Conservation (phyloP, 2,113 vertebrate genomes). For the Chascanopsetta lugubris region DNA sequence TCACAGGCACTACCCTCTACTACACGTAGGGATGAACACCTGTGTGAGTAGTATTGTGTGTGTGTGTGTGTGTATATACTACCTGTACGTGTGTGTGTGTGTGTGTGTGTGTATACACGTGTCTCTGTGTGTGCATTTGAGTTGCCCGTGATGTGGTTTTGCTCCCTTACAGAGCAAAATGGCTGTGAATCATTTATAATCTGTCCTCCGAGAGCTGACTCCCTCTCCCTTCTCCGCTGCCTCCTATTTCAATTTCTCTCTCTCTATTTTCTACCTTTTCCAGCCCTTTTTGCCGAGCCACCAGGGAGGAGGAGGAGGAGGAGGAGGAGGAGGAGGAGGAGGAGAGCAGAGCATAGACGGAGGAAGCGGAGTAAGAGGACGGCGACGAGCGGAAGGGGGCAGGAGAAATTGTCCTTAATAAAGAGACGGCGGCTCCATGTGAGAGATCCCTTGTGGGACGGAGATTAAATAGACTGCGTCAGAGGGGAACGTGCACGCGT, state of each 20-base stretch:
- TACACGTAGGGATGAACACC: constrained; percentile 50
- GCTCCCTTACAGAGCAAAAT: constrained; percentile 66
- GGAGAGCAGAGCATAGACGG: background rate
- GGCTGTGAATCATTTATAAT: constrained; percentile 76
- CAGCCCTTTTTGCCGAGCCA: constrained; percentile 44
- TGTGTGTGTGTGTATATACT: constrained; percentile 15
- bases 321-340: constrained; percentile 18
- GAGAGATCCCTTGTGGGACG: constrained; percentile 74
- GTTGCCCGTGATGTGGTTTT: constrained; percentile 37
- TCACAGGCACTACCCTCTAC: constrained; percentile 52
- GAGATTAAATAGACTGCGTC: constrained; percentile 78
- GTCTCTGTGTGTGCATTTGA: constrained; percentile 15
- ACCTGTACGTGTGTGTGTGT: constrained; percentile 20
- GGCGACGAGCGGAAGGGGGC: constrained; percentile 33
- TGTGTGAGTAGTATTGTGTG: constrained; percentile 52
- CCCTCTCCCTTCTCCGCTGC: constrained; percentile 44
- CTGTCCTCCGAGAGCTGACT: constrained; percentile 67
- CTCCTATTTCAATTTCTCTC: constrained; percentile 44
- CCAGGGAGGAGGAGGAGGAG: constrained; percentile 33
- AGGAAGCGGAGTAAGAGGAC: constrained; percentile 9
- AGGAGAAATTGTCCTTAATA: constrained; percentile 76
- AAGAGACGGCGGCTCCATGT: constrained; percentile 62
- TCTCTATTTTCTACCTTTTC: constrained; percentile 46
- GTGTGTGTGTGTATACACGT: constrained; percentile 20
- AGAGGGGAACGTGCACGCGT: constrained; percentile 60